Conservation (phyloP, 2,888 invertebrate genomes). For the Orthosia cruda region DNA sequence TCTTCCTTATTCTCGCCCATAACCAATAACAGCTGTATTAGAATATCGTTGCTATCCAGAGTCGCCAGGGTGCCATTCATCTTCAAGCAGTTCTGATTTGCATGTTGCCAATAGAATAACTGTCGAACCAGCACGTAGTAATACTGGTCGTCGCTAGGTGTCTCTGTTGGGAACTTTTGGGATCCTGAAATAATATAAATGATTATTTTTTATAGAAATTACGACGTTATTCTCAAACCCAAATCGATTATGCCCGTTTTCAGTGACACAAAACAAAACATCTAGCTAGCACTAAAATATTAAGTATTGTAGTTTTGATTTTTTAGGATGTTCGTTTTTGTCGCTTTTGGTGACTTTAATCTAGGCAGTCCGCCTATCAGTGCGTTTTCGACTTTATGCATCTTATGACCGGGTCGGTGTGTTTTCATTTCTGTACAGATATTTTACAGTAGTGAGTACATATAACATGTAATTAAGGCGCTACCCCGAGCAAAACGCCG, state of each 20-base stretch:
- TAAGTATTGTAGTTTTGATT: too few relatives aligned
- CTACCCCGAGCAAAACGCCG: too few relatives aligned
- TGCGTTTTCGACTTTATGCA: too few relatives aligned
- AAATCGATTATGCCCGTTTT: background rate
- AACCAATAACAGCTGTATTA: slow-evolving; percentile 82
- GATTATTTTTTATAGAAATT: background rate
- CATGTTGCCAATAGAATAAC: slow-evolving; percentile 85
- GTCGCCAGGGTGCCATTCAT: slow-evolving; percentile 85
- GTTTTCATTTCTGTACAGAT: too few relatives aligned
- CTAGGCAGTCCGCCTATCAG: too few relatives aligned
- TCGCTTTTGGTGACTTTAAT: too few relatives aligned
- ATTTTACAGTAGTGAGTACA: too few relatives aligned
- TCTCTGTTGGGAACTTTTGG: slow-evolving; percentile 65
- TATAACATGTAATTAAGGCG: too few relatives aligned
- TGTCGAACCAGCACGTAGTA: slow-evolving; percentile 84
- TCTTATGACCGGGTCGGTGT: too few relatives aligned
- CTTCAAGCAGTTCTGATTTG: slow-evolving; percentile 84
- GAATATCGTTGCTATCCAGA: slow-evolving; percentile 80
- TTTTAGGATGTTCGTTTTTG: too few relatives aligned
- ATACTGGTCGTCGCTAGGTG: slow-evolving; percentile 85
- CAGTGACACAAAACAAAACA: too few relatives aligned
- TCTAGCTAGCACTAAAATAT: too few relatives aligned
- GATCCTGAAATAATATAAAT: slow-evolving; percentile 68
- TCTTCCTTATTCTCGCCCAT: slow-evolving; percentile 88
- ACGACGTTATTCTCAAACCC: background rate